Percentiles rank a stretch among this genome's conserved stretches.
phyloP scores from a whole-genome alignment of 2,888 invertebrate species.

The Acleris holmiana region DNA sequence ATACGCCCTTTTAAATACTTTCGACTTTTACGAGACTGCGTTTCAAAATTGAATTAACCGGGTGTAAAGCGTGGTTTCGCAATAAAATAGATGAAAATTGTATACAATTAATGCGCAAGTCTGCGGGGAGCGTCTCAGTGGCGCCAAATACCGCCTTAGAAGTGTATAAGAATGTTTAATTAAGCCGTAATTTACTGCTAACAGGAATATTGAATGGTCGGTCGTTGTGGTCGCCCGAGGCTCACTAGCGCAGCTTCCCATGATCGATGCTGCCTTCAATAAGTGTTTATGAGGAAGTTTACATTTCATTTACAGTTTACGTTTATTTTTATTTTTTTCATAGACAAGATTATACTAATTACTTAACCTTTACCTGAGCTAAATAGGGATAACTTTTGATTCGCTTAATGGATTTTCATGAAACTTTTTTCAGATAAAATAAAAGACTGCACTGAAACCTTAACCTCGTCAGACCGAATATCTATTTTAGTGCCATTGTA shows the following conservation, averaged over 20 bases:
- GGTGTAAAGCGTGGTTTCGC: constrained; percentile 49
- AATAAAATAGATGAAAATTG: constrained; percentile 58
- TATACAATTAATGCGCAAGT: constrained; percentile 52
- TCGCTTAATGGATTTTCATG: too few species aligned
- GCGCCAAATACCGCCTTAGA: constrained; percentile 45
- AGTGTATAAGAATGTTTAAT: constrained; percentile 62
- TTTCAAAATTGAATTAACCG: constrained; percentile 54
- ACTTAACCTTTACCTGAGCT: too few species aligned
- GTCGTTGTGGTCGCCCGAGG: constrained; percentile 49
- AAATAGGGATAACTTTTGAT: too few species aligned
- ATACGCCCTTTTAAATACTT: constrained; percentile 6
- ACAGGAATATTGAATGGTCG: constrained; percentile 57
- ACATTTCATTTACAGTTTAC: constrained; percentile 21
- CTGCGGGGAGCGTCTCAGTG: constrained; percentile 44
- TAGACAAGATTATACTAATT: too few species aligned
- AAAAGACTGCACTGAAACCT: too few species aligned
- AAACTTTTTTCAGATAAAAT: too few species aligned
- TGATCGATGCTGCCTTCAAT: constrained; percentile 52
- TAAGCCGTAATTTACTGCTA: constrained; percentile 63
- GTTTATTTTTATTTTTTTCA: neutral
- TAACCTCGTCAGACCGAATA: too few species aligned
- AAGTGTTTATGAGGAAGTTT: constrained; percentile 31
- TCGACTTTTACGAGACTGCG: constrained; percentile 26
- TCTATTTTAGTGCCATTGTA: too few species aligned
- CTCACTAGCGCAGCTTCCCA: constrained; percentile 44